Base-by-base conservation (phyloP, 2,888 invertebrate species). In the Baccha elongata region DNA sequence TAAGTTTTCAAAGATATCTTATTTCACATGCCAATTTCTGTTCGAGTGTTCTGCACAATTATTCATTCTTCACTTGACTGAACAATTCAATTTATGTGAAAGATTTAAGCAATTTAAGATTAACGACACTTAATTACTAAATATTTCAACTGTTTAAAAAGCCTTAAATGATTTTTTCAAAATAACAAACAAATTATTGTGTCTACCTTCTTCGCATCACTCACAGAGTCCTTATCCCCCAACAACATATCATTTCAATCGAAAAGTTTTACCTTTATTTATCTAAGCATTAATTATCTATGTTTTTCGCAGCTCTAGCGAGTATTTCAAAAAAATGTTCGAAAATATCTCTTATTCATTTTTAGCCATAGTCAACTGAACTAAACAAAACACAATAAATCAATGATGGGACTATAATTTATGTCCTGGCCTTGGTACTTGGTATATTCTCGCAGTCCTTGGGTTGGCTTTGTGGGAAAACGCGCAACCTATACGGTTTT, bases 321-420 rank as follows among this genome's bases (percentile, higher is more conserved):
- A 76, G 69, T 44, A 69, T 76, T 76, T 68, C 46, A 75, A 75
- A 73, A 73, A 62, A 74, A 37, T 37, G n/a, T 46, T 53, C 17
- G 52, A 69, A 69, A 76, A 69, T 69, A 76, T 76, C 62, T 64
- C 62, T 55, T 64, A 76, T 76, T 69, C 69, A 69, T 64, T 76
- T n/a, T 69, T 11, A 44, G 53, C 46, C 69, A 76, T 11, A 44
- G 53, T 40, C 69, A 76, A 55, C 69, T 53, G 64, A 60, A 60
- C 60, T 44, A 60, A 60, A 60, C 68, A 64, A 64, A 76, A 69
- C 37, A 69, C 68, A 40, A 76, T 76, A 69, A 76, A 76, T 76
- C 76, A 76, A 76, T 69, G 69, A 46, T 42, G 32, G 35, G 55
- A 69, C 76, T 40, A 62, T 75, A 76, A 76, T 76, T 76, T 69